Percentiles rank a stretch among this genome's conserved stretches.
These are phyloP conservation scores for Eupithecia tripunctaria DNA, from an alignment of 2,888 invertebrate species.

Conservation along the genomic window DNA sequence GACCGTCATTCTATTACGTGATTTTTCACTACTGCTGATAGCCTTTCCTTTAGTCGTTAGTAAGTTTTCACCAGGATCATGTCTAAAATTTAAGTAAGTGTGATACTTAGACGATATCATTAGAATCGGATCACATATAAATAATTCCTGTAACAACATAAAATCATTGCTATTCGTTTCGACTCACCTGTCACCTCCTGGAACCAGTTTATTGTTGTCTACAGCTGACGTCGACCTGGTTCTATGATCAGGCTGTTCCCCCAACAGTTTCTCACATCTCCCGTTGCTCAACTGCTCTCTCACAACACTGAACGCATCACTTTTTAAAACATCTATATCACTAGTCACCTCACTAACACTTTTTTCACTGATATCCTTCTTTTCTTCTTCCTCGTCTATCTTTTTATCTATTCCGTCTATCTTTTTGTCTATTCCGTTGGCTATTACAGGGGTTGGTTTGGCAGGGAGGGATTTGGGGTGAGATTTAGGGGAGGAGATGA, in stretches of 20 bases:
- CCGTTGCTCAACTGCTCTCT: slow-evolving; percentile 86
- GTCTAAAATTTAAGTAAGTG: background rate
- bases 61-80: background rate
- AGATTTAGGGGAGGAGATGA: slow-evolving; percentile 77
- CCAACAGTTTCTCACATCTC: slow-evolving; percentile 89
- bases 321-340: slow-evolving; percentile 77
- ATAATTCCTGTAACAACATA: slow-evolving; percentile 1
- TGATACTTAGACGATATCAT: background rate
- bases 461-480: slow-evolving; percentile 77
- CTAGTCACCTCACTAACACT: slow-evolving; percentile 71
- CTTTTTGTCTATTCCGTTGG: slow-evolving; percentile 72
- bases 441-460: slow-evolving; percentile 76
- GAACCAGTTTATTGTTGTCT: slow-evolving; percentile 84
- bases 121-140: background rate
- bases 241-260: slow-evolving; percentile 85
- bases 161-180: background rate
- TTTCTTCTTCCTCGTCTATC: slow-evolving; percentile 61
- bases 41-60: no score
- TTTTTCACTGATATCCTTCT: slow-evolving; percentile 76
- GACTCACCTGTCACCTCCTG: slow-evolving; percentile 85
- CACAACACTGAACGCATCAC: slow-evolving; percentile 75
- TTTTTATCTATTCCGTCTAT: slow-evolving; percentile 54
- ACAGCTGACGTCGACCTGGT: slow-evolving; percentile 85
- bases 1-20: background rate
- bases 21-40: background rate